Evolutionary conservation across 2,888 invertebrate species (phyloP), one percentile per base, ranked within the genome.

Genomic region (Andrena camellia): DNA sequence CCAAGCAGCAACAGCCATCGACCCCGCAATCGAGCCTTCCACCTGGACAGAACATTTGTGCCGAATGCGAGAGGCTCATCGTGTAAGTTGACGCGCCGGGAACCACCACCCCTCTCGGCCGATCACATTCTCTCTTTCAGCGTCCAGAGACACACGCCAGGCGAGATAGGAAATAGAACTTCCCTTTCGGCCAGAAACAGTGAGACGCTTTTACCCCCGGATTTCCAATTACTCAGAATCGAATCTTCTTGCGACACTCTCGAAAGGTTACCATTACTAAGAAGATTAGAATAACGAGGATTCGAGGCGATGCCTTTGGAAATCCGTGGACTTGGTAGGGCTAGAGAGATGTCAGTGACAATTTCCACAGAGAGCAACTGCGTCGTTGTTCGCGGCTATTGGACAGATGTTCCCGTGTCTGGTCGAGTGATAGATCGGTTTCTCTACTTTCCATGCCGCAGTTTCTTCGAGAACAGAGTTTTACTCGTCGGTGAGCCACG

Each of bases 41-140:
- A 90, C 96, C 97, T 90, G 97, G 97, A 92, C 98, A 98, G 95
- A 98, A 98, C 95, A 97, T 98, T 95, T 99, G 99, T 96, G 97
- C 97, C 90, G 98, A 98, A 94, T 99, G 99, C 96, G 99, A 99
- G 95, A 97, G 99, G 93, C 97, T 99, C 93, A 99, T 99, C 95
- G 98, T 98, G 99, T 99, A 97, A 98, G 98, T 97, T 86, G 59
- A 78, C n/a, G 74, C 42, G 76, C 59, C 57, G 64, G 33, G 59
- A 70, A 23, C 33, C 59, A 64, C 33, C 68, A 20, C 5, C 17
- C 42, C 20, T 17, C 54, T 71, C 66, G 77, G 54, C 26, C 59
- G n/a, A 62, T 66, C 57, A 70, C 42, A 23, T 64, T 77, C 59
- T 77, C 78, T 85, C 81, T 84, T 87, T 76, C 86, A 86, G 90